Percentiles rank a stretch among this genome's conserved stretches.
Evolutionary conservation across 1,140 invertebrate genomes (phyloP).

Genomic region (Pristionchus pacificus): DNA sequence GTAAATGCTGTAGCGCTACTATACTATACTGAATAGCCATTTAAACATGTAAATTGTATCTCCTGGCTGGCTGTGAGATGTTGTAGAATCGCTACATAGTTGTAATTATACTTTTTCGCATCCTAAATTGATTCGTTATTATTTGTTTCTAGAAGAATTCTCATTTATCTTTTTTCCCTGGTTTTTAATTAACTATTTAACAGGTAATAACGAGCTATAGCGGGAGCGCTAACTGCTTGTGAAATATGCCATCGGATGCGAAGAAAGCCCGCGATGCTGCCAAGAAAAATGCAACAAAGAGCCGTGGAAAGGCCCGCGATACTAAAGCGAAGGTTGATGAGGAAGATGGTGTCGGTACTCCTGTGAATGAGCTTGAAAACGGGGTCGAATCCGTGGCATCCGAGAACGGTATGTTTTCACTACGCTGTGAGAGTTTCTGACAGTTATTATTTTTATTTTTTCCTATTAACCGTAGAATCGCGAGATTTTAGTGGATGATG

Average conservation of each 20-base stretch:
- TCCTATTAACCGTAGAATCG: too few species aligned
- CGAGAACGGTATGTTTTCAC: conserved; percentile 16
- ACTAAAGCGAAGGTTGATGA: conserved; percentile 57
- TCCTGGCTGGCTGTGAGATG: too few species aligned
- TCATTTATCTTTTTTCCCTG: too few species aligned
- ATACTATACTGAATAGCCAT: too few species aligned
- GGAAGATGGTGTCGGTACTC: conserved; percentile 53
- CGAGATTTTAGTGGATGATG: too few species aligned
- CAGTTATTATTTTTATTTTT: neutral
- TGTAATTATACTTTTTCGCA: too few species aligned
- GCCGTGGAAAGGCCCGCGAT: conserved; percentile 64
- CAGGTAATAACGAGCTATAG: neutral
- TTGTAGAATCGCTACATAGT: too few species aligned
- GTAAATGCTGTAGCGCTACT: too few species aligned
- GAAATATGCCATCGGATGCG: conserved; percentile 84
- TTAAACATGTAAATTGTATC: too few species aligned
- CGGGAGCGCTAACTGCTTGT: conserved; percentile 10
- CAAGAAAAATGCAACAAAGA: conserved; percentile 88
- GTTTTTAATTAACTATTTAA: neutral
- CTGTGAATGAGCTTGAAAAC: conserved; percentile 40
- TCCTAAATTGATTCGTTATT: too few species aligned
- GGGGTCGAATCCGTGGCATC: conserved; percentile 9
- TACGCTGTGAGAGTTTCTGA: too few species aligned
- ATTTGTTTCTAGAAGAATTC: too few species aligned
- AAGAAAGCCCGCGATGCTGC: conserved; percentile 94